Base-by-base conservation (phyloP, 1,140 invertebrate species). In the Linepithema humile region DNA sequence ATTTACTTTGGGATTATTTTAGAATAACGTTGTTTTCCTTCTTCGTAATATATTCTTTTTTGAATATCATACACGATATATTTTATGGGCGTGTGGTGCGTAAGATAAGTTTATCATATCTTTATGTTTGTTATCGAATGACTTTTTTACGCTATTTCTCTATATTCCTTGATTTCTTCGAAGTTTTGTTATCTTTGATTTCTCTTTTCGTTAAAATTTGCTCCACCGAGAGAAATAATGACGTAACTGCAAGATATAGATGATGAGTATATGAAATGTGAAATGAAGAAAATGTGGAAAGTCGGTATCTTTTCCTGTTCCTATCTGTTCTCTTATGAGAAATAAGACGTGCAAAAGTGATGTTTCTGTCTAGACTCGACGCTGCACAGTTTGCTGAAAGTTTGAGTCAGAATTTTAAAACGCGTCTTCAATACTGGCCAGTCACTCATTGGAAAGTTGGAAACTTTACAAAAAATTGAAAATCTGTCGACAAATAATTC, bases 391-490 rank as follows among this genome's bases (percentile, higher is more conserved):
- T 88, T 40, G 40, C n/a, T 38, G 43, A 55, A 86, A 85, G 74
- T 87, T 85, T 38, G 12, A 70, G 48, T 43, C n/a, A 53, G 75
- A 88, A 86, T 84, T 88, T 86, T 75, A 84, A 45, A 89, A 83
- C 48, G 57, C 20, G 17, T 50, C 48, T 35, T 1, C 12, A 69
- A 53, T 70, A 10, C 1, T 10, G 6, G 20, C 6, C 12, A 43
- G 15, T 12, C 26, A 53, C 82, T 77, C 50, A 78, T 77, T n/a
- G 29, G 5, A 57, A 57, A 55, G 15, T 62, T 70, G 32, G 10
- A 35, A 84, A 75, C 32, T 86, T 45, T 4, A 15, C 26, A 48
- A 84, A 89, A 69, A 84, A 80, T 85, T 86, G 57, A 83, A 85
- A 85, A 88, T 69, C 50, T 38, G 53, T n/a, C 55, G 17, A 29